Base-by-base conservation (phyloP, 2,113 vertebrate genomes). In the Actenoides hombroni region DNA sequence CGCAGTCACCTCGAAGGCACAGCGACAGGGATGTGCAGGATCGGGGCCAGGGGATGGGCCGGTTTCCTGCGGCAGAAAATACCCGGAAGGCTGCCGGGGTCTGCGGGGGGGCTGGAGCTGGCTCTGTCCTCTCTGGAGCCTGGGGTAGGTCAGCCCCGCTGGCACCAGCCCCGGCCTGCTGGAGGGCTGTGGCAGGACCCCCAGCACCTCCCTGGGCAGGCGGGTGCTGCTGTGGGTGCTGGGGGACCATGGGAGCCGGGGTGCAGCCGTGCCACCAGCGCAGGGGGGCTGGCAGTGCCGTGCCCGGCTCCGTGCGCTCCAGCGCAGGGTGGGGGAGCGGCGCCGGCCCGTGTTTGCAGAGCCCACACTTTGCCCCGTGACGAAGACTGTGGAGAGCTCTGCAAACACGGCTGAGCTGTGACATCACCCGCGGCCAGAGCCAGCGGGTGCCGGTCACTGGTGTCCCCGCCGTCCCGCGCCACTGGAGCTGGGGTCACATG, bases 281-380 rank as follows among this genome's bases (percentile, higher is more conserved):
- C 16, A 15, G 35, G 37, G 33, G 12, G 18, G 37, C 31, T 80
- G 81, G 31, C 0, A 2, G 12, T 5, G 11, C 71, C 53, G 42
- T 35, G 81, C 63, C 3, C 8, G 16, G n/a, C 64, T 87, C 2
- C 0, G 12, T 10, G 1, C 2, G 2, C 56, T 46, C 51, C 4
- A 17, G 75, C 40, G 0, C 39, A 13, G 90, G 79, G 87, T 57
- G 95, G 81, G 64, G 94, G 94, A 95, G 94, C 18, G 96, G 97
- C 79, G 97, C 97, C 89, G 1, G 92, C 48, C 28, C 5, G 24
- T 93, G 98, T 98, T 98, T 98, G 97, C 86, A 28, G 79, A 95
- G 83, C 88, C 90, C 94, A 85, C 86, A 85, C 95, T 91, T 93
- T 80, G 88, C 76, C 90, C 83, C 83, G 90, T 10, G 1, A 49